Evolutionary conservation across 2,797 vertebrate genomes (phyloP).

Genomic region (Danio aesculapii): DNA sequence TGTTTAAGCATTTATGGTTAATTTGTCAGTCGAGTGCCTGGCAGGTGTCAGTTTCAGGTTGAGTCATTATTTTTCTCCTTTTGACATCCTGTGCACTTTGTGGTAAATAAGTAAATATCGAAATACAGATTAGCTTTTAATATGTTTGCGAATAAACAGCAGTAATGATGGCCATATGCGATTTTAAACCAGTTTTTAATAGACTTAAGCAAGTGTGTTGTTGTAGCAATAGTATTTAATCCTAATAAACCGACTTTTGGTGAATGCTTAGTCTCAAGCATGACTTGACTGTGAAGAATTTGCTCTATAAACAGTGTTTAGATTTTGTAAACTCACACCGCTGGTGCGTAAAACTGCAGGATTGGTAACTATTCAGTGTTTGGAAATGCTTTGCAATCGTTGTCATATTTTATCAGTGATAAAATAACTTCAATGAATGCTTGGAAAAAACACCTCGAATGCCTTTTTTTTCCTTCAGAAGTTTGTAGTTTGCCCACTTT

Average conservation of each 20-base stretch:
- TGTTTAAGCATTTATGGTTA: background rate
- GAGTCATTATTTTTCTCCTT: background rate
- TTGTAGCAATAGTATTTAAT: background rate
- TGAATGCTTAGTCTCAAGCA: background rate
- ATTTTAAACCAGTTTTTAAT: background rate
- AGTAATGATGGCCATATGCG: background rate
- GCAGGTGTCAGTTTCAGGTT: background rate
- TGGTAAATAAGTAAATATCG: background rate
- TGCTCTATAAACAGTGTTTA: slow-evolving; percentile 19
- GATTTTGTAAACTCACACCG: slow-evolving; percentile 9
- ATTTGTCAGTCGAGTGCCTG: background rate
- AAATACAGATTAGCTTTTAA: background rate
- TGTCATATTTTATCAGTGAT: background rate
- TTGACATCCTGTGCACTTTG: background rate
- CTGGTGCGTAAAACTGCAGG: background rate
- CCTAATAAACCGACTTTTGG: background rate
- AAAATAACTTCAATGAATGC: background rate
- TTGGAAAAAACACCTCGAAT: background rate
- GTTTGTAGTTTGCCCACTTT: too few species aligned
- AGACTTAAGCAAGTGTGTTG: background rate
- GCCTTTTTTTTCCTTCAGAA: too few species aligned
- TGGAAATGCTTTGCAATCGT: background rate
- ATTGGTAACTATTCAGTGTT: background rate
- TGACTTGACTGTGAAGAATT: background rate
- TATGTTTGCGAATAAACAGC: background rate